Evolutionary conservation across 2,888 invertebrate species (phyloP).

Genomic region (Seira sanloemensis): DNA sequence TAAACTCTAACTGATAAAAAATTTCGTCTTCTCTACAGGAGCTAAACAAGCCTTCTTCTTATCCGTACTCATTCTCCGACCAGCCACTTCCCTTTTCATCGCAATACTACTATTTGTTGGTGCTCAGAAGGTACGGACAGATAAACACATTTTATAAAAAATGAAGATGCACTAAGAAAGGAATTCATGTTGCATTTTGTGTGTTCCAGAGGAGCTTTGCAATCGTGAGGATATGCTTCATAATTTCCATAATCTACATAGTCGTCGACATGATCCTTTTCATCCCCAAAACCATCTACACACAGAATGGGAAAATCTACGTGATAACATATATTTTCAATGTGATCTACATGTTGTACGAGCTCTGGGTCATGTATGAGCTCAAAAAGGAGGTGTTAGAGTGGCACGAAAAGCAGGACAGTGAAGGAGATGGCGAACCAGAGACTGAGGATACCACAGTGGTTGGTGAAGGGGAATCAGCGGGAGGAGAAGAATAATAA

Average conservation of each 20-base stretch:
- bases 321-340: slow-evolving; percentile 65
- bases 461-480: slow-evolving; percentile 43
- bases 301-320: slow-evolving; percentile 64
- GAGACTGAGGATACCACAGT: slow-evolving; percentile 69
- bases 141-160: slow-evolving; percentile 17
- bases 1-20: not conserved
- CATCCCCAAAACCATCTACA: slow-evolving; percentile 66
- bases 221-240: slow-evolving; percentile 63
- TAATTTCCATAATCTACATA: slow-evolving; percentile 67
- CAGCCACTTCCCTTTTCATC: slow-evolving; percentile 58
- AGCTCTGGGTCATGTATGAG: slow-evolving; percentile 62
- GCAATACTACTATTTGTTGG: slow-evolving; percentile 65
- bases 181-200: not conserved
- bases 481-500: slow-evolving; percentile 27
- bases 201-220: slow-evolving; percentile 61
- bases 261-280: slow-evolving; percentile 67
- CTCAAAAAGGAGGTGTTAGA: slow-evolving; percentile 59
- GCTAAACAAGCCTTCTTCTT: slow-evolving; percentile 66
- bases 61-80: slow-evolving; percentile 56
- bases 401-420: slow-evolving; percentile 41
- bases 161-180: not conserved
- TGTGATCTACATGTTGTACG: slow-evolving; percentile 67
- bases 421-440: slow-evolving; percentile 56
- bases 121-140: slow-evolving; percentile 63
- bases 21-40: slow-evolving; percentile 25